phyloP scores from a whole-genome alignment of 1,140 invertebrate species.

The Charaxes varanes region DNA sequence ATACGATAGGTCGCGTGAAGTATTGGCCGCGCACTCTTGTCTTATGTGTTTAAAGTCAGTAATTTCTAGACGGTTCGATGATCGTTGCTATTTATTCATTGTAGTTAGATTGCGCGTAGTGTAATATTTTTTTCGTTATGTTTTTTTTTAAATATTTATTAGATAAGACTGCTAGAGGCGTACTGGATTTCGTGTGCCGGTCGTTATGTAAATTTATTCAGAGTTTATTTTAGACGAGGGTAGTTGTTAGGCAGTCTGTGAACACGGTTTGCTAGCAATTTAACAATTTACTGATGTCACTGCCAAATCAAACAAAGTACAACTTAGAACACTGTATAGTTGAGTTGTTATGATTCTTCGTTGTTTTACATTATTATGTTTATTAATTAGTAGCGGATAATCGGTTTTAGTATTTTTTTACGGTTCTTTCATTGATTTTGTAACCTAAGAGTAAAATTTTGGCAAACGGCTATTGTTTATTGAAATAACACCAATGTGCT shows the following conservation, averaged over 20 bases:
- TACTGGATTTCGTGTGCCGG: conserved; percentile 3
- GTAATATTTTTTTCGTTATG: conserved; percentile 25
- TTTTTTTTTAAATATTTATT: conserved; percentile 36
- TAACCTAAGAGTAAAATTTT: conserved; percentile 22
- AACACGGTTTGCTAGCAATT: conserved; percentile 31
- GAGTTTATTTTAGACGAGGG: conserved; percentile 23
- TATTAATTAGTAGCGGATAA: conserved; percentile 23
- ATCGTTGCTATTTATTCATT: conserved; percentile 51
- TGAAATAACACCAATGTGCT: no score
- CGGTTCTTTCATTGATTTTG: conserved; percentile 17
- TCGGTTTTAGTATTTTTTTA: conserved; percentile 22
- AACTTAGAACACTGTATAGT: conserved; percentile 38
- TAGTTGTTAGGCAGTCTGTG: conserved; percentile 28
- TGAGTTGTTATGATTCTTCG: conserved; percentile 23
- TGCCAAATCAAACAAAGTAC: conserved; percentile 62
- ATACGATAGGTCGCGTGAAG: conserved; percentile 28
- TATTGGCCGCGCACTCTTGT: conserved; percentile 42
- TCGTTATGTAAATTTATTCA: conserved; percentile 22
- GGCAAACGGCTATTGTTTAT: conserved; percentile 35
- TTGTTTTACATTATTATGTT: conserved; percentile 1
- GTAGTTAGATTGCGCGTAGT: conserved; percentile 39
- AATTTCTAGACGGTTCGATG: conserved; percentile 31
- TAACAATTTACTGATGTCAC: conserved; percentile 38
- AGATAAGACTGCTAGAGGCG: conserved; percentile 8
- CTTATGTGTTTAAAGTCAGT: conserved; percentile 55